Percentiles rank a stretch among this genome's conserved stretches.
Evolutionary conservation across 2,888 invertebrate genomes (phyloP).

Genomic region (Pheosia tremula): DNA sequence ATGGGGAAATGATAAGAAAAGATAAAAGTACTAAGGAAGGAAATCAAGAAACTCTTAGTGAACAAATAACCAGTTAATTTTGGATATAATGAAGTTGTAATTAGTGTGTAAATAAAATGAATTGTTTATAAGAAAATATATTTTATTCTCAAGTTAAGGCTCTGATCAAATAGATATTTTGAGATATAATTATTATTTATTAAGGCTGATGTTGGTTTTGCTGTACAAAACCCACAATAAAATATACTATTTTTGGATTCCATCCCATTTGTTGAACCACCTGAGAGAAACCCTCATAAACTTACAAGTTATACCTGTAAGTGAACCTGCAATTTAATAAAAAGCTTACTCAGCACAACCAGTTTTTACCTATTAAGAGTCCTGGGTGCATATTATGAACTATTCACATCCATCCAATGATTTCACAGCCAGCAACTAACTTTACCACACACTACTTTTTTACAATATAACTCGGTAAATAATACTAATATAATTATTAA

Average conservation of each 20-base stretch:
- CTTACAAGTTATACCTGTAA: no score
- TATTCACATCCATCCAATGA: no score
- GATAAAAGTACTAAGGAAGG: background rate
- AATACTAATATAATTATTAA: no score
- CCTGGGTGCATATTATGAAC: no score
- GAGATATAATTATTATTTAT: background rate
- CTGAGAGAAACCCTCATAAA: no score
- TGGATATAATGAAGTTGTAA: background rate
- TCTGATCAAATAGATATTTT: constrained; percentile 1
- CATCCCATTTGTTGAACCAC: background rate
- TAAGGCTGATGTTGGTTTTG: background rate
- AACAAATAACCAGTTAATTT: background rate
- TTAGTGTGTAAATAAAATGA: constrained; percentile 12
- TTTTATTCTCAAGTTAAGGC: constrained; percentile 22
- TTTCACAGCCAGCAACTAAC: no score
- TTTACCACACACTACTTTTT: no score
- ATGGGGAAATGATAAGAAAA: constrained; percentile 54
- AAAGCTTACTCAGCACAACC: no score
- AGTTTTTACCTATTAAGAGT: no score
- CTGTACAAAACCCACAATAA: background rate
- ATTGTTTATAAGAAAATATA: constrained; percentile 29
- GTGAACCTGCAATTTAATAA: no score
- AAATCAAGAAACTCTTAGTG: background rate
- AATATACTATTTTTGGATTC: background rate
- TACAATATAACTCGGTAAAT: no score